Base-by-base conservation (phyloP, 2,113 vertebrate genomes). In the Butastur rufipennis region DNA sequence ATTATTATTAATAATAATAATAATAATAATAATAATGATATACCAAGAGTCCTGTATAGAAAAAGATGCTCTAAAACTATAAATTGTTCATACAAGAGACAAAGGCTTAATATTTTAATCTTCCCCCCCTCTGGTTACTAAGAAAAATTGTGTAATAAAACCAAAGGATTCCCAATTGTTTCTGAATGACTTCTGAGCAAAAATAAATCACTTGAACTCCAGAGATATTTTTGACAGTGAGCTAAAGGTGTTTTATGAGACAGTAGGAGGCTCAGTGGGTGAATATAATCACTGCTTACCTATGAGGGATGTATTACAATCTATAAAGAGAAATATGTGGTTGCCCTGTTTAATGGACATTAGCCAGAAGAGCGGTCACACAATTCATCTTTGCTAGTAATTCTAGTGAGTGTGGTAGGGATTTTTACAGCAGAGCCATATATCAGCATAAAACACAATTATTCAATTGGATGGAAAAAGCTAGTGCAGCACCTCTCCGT, bases 201-300 rank as follows among this genome's bases (percentile, higher is more conserved):
- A 96, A 96, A 94, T 93, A 95, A 93, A 97, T 87, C 81, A 56
- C 40, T 31, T 93, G 65, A 79, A 87, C 38, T 95, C 84, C 67
- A 93, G 84, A 94, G 81, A 55, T 88, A 77, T 88, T 95, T 96
- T 62, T 91, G 83, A 96, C 66, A 87, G 79, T 71, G n/a, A 96
- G 47, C 62, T 90, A 89, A 88, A 96, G 70, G 84, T 90, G 47
- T 67, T 42, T 91, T 95, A 74, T 32, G 31, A 58, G 42, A 48
- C n/a, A 86, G 94, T 86, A 93, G 93, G 84, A 96, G 96, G 84
- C 50, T 94, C 0, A 0, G 78, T 95, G 84, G 87, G 84, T 90
- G 89, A 96, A 81, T 70, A 83, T 50, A 93, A 91, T 93, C 53
- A 31, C 55, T 91, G 58, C 67, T 92, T 81, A 95, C 50, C 74